Evolutionary conservation across 2,888 invertebrate species (phyloP).

Genomic region (Cataglyphis cursor): DNA sequence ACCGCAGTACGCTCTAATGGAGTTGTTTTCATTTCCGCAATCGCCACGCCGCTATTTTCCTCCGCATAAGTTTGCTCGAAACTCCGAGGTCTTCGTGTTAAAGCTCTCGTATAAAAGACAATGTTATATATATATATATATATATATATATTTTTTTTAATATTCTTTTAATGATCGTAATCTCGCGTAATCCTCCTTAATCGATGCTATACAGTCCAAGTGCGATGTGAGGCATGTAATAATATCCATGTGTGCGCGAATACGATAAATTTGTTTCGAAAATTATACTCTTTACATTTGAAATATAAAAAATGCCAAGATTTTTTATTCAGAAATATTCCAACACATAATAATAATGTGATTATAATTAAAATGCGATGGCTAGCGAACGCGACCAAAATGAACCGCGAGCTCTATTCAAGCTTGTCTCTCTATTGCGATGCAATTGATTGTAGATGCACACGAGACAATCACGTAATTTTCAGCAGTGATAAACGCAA

Average conservation of each 20-base stretch:
- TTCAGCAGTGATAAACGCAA: not conserved
- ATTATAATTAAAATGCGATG: not conserved
- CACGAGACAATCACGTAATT: not conserved
- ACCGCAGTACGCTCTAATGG: slow-evolving; percentile 25
- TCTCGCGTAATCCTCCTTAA: not conserved
- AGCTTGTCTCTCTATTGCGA: not conserved
- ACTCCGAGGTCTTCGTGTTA: not conserved
- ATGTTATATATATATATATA: not conserved
- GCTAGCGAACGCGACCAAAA: not conserved
- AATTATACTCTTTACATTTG: not conserved
- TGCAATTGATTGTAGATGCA: not conserved
- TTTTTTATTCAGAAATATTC: not conserved
- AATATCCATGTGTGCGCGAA: not conserved
- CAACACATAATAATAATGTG: not conserved
- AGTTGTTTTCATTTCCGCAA: slow-evolving; percentile 28
- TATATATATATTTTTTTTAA: too few relatives aligned
- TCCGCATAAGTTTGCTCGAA: not conserved
- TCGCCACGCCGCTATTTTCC: not conserved
- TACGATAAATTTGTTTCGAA: not conserved
- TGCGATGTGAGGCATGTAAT: not conserved
- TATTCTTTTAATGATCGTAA: slow-evolving; percentile 8
- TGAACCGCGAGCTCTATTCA: not conserved
- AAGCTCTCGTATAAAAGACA: not conserved
- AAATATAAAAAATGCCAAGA: not conserved
- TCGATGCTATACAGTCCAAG: not conserved